A percentile compares a stretch with the other conserved stretches of the same genome.
phyloP scores from a whole-genome alignment of 2,888 invertebrate genomes.

The Coelinius sp. region DNA sequence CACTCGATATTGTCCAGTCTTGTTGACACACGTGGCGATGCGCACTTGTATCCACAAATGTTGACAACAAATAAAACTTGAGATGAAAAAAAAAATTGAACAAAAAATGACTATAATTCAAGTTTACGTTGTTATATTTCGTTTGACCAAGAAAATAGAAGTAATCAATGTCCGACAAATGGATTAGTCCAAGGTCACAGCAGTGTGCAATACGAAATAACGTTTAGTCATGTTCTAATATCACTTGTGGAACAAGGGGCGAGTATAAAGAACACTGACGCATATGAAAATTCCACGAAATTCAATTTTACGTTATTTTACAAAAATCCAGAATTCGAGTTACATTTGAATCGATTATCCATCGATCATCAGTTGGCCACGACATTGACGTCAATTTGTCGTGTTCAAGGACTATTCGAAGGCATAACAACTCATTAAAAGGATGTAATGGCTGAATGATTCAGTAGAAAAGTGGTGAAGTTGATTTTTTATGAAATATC shows the following conservation, averaged over 20 bases:
- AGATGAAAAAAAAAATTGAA: neutral
- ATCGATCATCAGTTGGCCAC: neutral
- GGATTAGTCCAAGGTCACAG: neutral
- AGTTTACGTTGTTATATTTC: too few species aligned
- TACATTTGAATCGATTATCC: neutral
- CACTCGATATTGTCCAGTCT: neutral
- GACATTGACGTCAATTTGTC: slow-evolving; percentile 2
- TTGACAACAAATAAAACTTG: neutral
- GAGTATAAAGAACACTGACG: neutral
- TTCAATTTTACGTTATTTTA: neutral
- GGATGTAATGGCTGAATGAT: too few species aligned
- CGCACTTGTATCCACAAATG: neutral
- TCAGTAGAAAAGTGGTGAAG: too few species aligned
- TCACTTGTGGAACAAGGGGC: neutral
- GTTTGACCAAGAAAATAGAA: neutral
- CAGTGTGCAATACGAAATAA: neutral
- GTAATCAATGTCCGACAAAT: neutral
- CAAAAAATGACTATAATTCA: neutral
- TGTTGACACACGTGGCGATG: slow-evolving; percentile 4
- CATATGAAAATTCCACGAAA: neutral
- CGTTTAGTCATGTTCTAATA: slow-evolving; percentile 12
- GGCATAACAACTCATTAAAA: slow-evolving; percentile 39
- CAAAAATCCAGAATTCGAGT: neutral
- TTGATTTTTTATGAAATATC: too few species aligned
- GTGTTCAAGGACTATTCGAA: neutral